Conservation (phyloP, 2,888 invertebrate species). For the Stenichneumon culpator region DNA sequence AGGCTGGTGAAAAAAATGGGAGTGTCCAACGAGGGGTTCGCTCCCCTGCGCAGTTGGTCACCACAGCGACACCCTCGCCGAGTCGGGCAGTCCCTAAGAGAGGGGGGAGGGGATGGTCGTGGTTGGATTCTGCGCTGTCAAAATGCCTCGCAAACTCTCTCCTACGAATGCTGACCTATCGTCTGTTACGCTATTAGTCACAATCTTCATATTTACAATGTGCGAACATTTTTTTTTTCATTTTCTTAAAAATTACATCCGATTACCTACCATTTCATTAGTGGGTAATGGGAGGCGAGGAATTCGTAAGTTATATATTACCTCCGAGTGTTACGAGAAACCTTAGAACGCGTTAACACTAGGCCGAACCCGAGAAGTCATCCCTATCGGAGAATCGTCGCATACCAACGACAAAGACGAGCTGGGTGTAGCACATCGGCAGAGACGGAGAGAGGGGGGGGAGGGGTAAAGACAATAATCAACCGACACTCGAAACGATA, state of each 20-base stretch:
- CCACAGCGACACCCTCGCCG: slow-evolving; percentile 59
- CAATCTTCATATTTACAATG: slow-evolving; percentile 7
- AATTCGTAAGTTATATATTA: slow-evolving; percentile 21
- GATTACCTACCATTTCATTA: background rate
- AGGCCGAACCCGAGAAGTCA: slow-evolving; percentile 61
- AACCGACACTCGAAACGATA: slow-evolving; percentile 62
- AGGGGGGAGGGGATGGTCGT: slow-evolving; percentile 21
- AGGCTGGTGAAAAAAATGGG: slow-evolving; percentile 71
- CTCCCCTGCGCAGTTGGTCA: slow-evolving; percentile 58
- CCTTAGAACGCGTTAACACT: slow-evolving; percentile 40
- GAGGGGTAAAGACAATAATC: slow-evolving; percentile 58
- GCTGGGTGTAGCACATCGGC: background rate
- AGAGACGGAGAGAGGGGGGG: background rate
- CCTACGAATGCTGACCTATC: slow-evolving; percentile 12
- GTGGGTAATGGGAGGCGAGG: background rate
- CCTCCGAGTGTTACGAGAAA: slow-evolving; percentile 54
- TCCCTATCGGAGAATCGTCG: slow-evolving; percentile 62
- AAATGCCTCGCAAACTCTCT: slow-evolving; percentile 33
- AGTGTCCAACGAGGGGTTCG: slow-evolving; percentile 73
- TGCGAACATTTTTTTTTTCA: background rate
- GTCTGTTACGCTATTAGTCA: slow-evolving; percentile 20
- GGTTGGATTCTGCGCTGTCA: slow-evolving; percentile 52
- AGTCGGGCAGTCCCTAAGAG: slow-evolving; percentile 1
- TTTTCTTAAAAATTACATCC: background rate
- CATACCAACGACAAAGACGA: slow-evolving; percentile 59